A percentile compares a stretch with the other conserved stretches of the same genome.
Evolutionary conservation across 2,888 invertebrate genomes (phyloP).

Genomic region (Criorhina ranunculi): DNA sequence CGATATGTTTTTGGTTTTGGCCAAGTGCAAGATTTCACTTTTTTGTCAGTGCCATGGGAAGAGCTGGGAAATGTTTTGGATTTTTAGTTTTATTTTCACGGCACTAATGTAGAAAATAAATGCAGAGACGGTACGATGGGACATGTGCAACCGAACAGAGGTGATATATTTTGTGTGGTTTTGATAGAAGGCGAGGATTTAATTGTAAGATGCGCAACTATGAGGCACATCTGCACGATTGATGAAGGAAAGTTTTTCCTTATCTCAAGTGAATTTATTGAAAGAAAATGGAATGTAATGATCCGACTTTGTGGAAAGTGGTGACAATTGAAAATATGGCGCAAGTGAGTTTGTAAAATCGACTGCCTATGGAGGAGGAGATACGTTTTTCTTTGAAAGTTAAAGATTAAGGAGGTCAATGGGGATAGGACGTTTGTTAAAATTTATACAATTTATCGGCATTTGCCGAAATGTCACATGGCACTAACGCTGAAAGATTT

Average conservation of each 20-base stretch:
- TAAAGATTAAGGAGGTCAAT: slow-evolving; percentile 3
- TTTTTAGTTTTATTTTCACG: slow-evolving; percentile 21
- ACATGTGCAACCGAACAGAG: slow-evolving; percentile 12
- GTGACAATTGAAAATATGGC: slow-evolving; percentile 12
- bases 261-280: slow-evolving; percentile 48
- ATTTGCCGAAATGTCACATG: too few relatives aligned
- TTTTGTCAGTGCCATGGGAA: slow-evolving; percentile 56
- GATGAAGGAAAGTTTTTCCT: slow-evolving; percentile 65
- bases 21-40: slow-evolving; percentile 71
- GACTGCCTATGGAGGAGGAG: slow-evolving; percentile 2
- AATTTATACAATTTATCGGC: too few relatives aligned
- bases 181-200: slow-evolving; percentile 21
- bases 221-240: slow-evolving; percentile 47
- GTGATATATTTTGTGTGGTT: slow-evolving; percentile 38
- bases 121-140: too few relatives aligned
- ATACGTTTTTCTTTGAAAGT: not conserved
- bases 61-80: slow-evolving; percentile 18
- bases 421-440: too few relatives aligned
- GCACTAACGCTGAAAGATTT: too few relatives aligned
- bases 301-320: slow-evolving; percentile 37
- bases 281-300: slow-evolving; percentile 41
- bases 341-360: not conserved
- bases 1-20: slow-evolving; percentile 28
- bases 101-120: slow-evolving; percentile 45
- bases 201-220: slow-evolving; percentile 45